These are phyloP conservation scores for Crematogaster levior DNA, from an alignment of 2,888 invertebrate genomes.

Conservation along the genomic window DNA sequence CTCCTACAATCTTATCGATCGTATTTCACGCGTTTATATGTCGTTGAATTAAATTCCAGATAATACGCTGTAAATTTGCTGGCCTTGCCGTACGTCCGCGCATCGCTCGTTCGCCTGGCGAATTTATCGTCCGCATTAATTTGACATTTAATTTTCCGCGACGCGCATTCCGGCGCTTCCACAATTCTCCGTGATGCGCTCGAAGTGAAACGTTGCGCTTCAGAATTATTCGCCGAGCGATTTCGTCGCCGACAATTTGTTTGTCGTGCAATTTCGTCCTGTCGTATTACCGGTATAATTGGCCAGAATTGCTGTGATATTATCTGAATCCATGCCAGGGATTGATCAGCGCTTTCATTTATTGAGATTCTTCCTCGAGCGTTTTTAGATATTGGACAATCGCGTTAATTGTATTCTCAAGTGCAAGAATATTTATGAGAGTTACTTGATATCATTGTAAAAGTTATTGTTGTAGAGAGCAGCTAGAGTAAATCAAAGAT, in stretches of 20 bases:
- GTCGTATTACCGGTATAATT: conserved; percentile 60
- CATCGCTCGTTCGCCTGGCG: conserved; percentile 51
- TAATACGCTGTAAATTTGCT: conserved; percentile 69
- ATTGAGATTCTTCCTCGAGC: conserved; percentile 18
- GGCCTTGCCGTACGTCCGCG: conserved; percentile 42
- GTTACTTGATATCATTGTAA: conserved; percentile 7
- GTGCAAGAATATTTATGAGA: conserved; percentile 31
- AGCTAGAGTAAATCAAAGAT: neutral
- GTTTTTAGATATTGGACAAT: conserved; percentile 35
- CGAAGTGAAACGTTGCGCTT: conserved; percentile 58
- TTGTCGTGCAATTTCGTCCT: conserved; percentile 66
- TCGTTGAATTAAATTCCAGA: conserved; percentile 69
- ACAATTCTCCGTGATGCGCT: conserved; percentile 32
- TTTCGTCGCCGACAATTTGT: conserved; percentile 71
- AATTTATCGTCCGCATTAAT: conserved; percentile 73
- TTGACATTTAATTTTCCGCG: conserved; percentile 74
- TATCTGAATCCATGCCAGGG: neutral
- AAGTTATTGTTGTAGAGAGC: neutral
- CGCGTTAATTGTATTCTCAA: conserved; percentile 21
- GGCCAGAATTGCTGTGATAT: conserved; percentile 34
- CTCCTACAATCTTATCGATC: conserved; percentile 56
- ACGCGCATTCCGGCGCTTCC: conserved; percentile 56
- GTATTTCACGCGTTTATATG: conserved; percentile 58
- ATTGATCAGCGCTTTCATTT: conserved; percentile 35
- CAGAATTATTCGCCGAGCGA: conserved; percentile 68